These are phyloP conservation scores for Brachionus rubens DNA, from an alignment of 1,140 invertebrate species.

Conservation along the genomic window DNA sequence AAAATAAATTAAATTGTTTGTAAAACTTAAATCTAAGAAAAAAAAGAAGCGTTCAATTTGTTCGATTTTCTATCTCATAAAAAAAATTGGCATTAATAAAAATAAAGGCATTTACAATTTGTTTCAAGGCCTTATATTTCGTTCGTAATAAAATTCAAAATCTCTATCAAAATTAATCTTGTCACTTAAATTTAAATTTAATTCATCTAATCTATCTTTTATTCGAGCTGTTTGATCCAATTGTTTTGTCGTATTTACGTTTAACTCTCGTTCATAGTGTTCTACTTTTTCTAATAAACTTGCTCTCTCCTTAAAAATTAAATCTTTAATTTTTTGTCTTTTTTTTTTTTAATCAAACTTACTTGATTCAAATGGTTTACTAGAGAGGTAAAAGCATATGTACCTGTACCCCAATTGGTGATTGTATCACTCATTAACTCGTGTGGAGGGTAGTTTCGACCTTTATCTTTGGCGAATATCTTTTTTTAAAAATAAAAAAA, in stretches of 20 bases:
- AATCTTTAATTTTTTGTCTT: neutral
- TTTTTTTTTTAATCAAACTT: neutral
- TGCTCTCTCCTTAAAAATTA: slow-evolving; percentile 19
- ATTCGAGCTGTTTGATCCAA: neutral
- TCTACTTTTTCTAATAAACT: slow-evolving; percentile 45
- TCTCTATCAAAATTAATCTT: slow-evolving; percentile 18
- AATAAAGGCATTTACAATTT: no score
- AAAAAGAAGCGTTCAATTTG: no score
- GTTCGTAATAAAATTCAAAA: slow-evolving; percentile 37
- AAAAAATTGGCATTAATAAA: no score
- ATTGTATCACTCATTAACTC: slow-evolving; percentile 33
- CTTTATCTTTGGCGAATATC: slow-evolving; percentile 41
- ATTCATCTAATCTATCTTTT: neutral
- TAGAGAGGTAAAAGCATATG: slow-evolving; percentile 32
- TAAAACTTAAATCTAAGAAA: no score
- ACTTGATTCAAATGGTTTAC: slow-evolving; percentile 42
- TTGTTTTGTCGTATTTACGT: neutral
- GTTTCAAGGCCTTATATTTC: slow-evolving; percentile 3
- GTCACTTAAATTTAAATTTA: slow-evolving; percentile 1
- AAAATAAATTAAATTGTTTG: no score
- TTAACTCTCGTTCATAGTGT: slow-evolving; percentile 38
- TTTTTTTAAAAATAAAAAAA: no score
- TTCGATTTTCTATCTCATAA: no score
- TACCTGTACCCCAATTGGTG: slow-evolving; percentile 23
- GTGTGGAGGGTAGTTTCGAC: slow-evolving; percentile 24